Conservation (phyloP, 2,888 invertebrate genomes). For the Cephalotes varians region DNA sequence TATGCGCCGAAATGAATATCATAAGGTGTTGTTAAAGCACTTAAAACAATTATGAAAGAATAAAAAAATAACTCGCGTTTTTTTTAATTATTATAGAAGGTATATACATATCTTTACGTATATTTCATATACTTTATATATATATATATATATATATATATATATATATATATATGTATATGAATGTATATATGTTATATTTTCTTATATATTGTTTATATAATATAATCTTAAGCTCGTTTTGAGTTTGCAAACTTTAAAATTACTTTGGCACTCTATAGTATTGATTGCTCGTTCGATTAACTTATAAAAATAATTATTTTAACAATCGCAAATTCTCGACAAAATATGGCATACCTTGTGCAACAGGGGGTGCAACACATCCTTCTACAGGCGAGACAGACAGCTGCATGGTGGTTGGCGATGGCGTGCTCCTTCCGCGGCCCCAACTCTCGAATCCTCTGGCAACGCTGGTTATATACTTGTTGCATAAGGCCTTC, state of each 20-base stretch:
- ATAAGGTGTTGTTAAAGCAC: not conserved
- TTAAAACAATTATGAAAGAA: not conserved
- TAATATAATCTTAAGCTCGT: not conserved
- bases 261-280: not conserved
- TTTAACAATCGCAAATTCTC: not conserved
- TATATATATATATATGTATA: not conserved
- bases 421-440: constrained; percentile 80
- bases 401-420: constrained; percentile 71
- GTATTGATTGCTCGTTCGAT: no score
- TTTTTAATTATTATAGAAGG: not conserved
- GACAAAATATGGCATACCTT: constrained; percentile 73
- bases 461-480: constrained; percentile 83
- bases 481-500: constrained; percentile 88
- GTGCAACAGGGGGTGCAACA: constrained; percentile 74
- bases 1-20: constrained; percentile 11
- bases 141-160: not conserved
- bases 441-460: constrained; percentile 83
- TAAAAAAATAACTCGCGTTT: not conserved
- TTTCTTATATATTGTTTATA: not conserved
- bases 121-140: not conserved
- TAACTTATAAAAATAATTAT: not conserved
- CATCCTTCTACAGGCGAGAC: constrained; percentile 76
- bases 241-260: not conserved
- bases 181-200: no score
- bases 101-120: not conserved